Evolutionary conservation across 2,888 invertebrate genomes (phyloP).

Genomic region (Caenorhabditis panamensis): DNA sequence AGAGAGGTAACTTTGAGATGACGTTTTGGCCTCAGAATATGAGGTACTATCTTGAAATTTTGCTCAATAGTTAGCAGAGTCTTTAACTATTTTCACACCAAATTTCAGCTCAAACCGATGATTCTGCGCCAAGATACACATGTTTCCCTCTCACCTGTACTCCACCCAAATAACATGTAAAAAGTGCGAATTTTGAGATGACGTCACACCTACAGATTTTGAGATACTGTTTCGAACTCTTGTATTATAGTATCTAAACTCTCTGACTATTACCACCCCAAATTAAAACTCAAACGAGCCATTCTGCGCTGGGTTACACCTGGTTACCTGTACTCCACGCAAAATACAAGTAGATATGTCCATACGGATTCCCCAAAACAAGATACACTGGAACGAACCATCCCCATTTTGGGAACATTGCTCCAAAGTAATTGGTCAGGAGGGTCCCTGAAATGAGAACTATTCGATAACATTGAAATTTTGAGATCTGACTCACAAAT

Average conservation of each 20-base stretch:
- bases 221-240: too few species aligned
- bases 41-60: too few species aligned
- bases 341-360: constrained; percentile 46
- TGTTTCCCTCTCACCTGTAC: too few species aligned
- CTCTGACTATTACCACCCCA: too few species aligned
- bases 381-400: constrained; percentile 33
- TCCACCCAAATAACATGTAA: constrained; percentile 58
- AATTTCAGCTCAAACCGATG: background rate
- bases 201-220: background rate
- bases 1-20: background rate
- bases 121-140: too few species aligned
- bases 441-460: constrained; percentile 48
- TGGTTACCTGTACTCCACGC: constrained; percentile 56
- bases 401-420: constrained; percentile 56
- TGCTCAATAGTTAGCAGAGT: too few species aligned
- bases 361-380: constrained; percentile 27
- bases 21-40: too few species aligned
- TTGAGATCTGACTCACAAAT: constrained; percentile 37
- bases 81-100: too few species aligned
- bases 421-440: constrained; percentile 54
- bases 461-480: background rate
- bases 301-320: too few species aligned
- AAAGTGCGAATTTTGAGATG: background rate
- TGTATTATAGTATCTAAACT: too few species aligned
- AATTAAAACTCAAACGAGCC: background rate